phyloP scores from a whole-genome alignment of 1,140 invertebrate genomes.

The Aporrectodea caliginosa region DNA sequence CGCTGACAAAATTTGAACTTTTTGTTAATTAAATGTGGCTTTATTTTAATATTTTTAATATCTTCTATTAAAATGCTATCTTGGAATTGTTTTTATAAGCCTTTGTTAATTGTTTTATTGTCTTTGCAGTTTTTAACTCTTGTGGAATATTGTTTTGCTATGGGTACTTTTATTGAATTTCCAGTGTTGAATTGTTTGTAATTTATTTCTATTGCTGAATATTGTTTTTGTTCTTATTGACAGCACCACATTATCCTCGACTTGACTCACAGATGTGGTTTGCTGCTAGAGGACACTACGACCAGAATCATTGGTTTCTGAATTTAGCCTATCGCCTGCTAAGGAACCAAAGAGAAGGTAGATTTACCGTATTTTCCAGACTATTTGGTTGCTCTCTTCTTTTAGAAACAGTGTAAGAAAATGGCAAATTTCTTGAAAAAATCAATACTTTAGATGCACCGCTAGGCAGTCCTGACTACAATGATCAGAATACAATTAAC shows the following conservation, averaged over 20 bases:
- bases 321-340: conserved; percentile 70
- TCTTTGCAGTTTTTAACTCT: no score
- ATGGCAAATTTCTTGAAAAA: no score
- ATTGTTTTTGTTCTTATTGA: conserved; percentile 32
- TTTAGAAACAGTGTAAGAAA: no score
- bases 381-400: no score
- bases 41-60: not conserved
- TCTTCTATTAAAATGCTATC: not conserved
- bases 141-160: no score
- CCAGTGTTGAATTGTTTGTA: not conserved
- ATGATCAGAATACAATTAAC: no score
- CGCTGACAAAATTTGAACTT: conserved; percentile 3
- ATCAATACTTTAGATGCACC: no score
- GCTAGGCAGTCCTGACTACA: no score
- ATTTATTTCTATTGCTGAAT: not conserved
- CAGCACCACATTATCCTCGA: conserved; percentile 75
- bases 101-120: no score
- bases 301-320: conserved; percentile 75
- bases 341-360: conserved; percentile 63
- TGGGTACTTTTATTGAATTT: no score
- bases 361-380: no score
- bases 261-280: conserved; percentile 88
- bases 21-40: not conserved
- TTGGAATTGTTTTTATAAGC: not conserved
- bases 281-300: conserved; percentile 69